phyloP scores from a whole-genome alignment of 2,797 vertebrate genomes.

The Acrocephalus scirpaceus region DNA sequence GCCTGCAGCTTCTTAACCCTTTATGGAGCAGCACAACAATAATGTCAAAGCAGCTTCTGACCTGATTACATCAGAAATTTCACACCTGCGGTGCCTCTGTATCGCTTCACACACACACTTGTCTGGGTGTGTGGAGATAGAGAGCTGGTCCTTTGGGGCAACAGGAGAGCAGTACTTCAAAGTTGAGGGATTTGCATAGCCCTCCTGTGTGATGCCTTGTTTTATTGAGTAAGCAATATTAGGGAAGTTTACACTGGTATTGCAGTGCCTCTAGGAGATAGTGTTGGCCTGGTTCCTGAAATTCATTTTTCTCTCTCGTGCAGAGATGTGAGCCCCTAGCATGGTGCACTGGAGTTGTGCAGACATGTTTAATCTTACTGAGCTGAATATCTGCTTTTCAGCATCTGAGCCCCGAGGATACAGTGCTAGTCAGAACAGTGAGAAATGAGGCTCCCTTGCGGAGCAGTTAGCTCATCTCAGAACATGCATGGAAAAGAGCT shows the following conservation, averaged over 20 bases:
- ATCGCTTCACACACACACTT: neutral
- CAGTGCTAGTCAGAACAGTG: constrained; percentile 37
- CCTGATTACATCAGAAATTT: constrained; percentile 22
- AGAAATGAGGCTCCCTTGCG: neutral
- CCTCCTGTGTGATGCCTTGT: constrained; percentile 5
- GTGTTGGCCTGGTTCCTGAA: constrained; percentile 9
- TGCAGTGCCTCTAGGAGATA: neutral
- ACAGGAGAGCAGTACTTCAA: neutral
- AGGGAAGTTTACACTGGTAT: neutral
- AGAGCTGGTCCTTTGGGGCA: constrained; percentile 4
- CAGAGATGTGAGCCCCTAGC: constrained; percentile 30
- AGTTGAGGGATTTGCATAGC: constrained; percentile 19
- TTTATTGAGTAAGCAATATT: neutral
- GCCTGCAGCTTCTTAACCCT: constrained; percentile 54
- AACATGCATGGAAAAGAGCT: constrained; percentile 25
- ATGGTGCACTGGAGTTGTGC: neutral
- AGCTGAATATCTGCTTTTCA: constrained; percentile 18
- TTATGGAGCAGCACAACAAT: neutral
- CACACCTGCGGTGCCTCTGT: neutral
- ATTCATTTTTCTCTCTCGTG: neutral
- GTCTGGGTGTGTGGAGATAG: neutral
- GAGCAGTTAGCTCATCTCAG: constrained; percentile 26
- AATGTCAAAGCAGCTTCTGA: neutral
- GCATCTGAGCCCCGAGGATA: constrained; percentile 49
- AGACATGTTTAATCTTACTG: constrained; percentile 4